A percentile compares a stretch with the other conserved stretches of the same genome.
Evolutionary conservation across 2,113 vertebrate genomes (phyloP).

Genomic region (Barbus barbus): DNA sequence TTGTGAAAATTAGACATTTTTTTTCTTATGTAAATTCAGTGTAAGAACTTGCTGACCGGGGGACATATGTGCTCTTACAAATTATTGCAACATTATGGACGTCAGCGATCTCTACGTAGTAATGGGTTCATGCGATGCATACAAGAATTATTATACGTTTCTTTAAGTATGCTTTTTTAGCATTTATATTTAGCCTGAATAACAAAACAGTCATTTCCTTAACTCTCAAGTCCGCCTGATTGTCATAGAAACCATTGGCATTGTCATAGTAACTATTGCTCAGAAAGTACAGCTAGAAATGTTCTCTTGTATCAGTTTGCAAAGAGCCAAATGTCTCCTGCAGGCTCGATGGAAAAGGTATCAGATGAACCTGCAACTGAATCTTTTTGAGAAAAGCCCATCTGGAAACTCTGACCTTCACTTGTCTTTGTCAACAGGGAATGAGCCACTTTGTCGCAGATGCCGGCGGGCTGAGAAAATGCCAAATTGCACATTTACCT

Average conservation of each 20-base stretch:
- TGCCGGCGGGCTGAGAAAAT: conserved; percentile 1
- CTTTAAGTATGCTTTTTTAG: background rate
- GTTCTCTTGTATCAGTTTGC: background rate
- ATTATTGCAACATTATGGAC: background rate
- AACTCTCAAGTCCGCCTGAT: conserved; percentile 6
- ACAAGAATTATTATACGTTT: background rate
- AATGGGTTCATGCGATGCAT: too few species aligned
- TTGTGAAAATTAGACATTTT: background rate
- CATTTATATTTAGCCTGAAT: conserved; percentile 4
- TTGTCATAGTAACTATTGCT: conserved; percentile 42
- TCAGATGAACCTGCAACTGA: conserved; percentile 22
- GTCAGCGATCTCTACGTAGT: background rate
- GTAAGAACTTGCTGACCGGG: background rate
- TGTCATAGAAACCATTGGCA: conserved; percentile 29
- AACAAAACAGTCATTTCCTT: background rate
- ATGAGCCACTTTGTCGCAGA: background rate
- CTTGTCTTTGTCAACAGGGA: conserved; percentile 39
- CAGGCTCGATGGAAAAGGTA: conserved; percentile 2
- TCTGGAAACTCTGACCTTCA: conserved; percentile 60
- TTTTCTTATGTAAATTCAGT: background rate
- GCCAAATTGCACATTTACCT: conserved; percentile 2
- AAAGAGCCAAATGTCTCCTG: conserved; percentile 1
- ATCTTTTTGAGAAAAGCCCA: conserved; percentile 38
- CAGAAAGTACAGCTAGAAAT: conserved; percentile 7
- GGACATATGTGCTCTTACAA: background rate